These are phyloP conservation scores for Micropoecilia bifurca DNA, from an alignment of 2,797 vertebrate species.

Conservation along the genomic window DNA sequence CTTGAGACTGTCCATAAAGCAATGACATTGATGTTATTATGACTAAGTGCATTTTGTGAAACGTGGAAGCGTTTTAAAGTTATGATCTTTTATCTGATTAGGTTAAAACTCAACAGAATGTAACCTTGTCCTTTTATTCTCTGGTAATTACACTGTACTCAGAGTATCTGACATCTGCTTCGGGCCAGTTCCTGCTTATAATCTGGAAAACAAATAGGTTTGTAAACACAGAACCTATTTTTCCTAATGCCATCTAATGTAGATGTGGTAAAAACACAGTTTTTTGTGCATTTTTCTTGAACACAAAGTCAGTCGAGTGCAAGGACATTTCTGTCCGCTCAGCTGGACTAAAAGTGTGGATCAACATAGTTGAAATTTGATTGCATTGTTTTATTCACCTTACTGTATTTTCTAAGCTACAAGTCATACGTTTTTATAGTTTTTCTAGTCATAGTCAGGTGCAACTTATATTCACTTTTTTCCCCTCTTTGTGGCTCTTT, in stretches of 20 bases:
- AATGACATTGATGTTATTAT: neutral
- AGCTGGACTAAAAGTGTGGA: neutral
- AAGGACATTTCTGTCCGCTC: neutral
- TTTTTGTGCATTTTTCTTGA: neutral
- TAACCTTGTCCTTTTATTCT: neutral
- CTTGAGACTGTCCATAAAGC: neutral
- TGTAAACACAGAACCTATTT: neutral
- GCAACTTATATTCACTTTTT: too few relatives aligned
- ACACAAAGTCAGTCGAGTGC: neutral
- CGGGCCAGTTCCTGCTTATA: neutral
- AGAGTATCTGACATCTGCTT: neutral
- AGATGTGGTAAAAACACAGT: neutral
- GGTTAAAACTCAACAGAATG: neutral
- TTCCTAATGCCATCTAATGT: neutral
- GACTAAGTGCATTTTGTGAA: neutral
- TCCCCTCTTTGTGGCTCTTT: too few relatives aligned
- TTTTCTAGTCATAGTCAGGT: neutral
- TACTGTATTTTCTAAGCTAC: neutral
- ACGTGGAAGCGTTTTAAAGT: neutral
- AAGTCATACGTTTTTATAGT: neutral
- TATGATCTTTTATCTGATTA: neutral
- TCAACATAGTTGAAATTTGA: neutral
- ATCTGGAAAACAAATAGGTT: neutral
- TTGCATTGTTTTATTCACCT: neutral
- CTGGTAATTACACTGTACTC: neutral